Evolutionary conservation across 1,140 invertebrate species (phyloP).

Genomic region (Drosophila carrolli): DNA sequence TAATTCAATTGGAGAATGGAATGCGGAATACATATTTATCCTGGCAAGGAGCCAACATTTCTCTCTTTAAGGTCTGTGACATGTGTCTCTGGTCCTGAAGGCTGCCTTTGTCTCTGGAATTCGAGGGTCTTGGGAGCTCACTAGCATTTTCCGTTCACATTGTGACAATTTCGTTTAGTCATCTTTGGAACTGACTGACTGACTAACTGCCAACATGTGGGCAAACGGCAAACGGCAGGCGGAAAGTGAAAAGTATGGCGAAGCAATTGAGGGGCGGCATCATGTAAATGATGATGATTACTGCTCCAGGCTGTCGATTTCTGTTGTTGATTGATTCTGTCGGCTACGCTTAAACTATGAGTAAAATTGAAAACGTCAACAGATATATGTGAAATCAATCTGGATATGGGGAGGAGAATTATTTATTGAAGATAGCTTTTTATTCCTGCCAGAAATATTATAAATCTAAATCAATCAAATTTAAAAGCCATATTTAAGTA

Average conservation of each 20-base stretch:
- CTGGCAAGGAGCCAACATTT: conserved; percentile 37
- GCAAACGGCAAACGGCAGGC: conserved; percentile 30
- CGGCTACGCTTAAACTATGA: background rate
- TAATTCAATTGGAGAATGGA: conserved; percentile 54
- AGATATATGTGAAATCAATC: background rate
- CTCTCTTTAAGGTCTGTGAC: conserved; percentile 15
- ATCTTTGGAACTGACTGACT: conserved; percentile 36
- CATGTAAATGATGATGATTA: conserved; percentile 56
- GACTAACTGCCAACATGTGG: conserved; percentile 42
- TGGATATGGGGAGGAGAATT: background rate
- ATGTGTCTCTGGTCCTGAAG: conserved; percentile 30
- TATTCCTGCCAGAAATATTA: too few species aligned
- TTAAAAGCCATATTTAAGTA: too few species aligned
- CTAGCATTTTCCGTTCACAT: conserved; percentile 20
- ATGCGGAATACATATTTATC: conserved; percentile 43
- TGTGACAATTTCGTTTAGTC: conserved; percentile 51
- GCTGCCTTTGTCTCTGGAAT: conserved; percentile 44
- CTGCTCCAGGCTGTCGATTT: conserved; percentile 11
- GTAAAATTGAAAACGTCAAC: conserved; percentile 6
- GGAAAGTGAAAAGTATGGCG: conserved; percentile 34
- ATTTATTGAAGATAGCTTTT: too few species aligned
- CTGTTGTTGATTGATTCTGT: conserved; percentile 38
- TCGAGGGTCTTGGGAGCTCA: conserved; percentile 13
- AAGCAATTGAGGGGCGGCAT: conserved; percentile 49
- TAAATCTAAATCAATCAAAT: too few species aligned